Evolutionary conservation across 64 coral and sea anemone genomes (phyloP).

Genomic region (Trachythela sp.): DNA sequence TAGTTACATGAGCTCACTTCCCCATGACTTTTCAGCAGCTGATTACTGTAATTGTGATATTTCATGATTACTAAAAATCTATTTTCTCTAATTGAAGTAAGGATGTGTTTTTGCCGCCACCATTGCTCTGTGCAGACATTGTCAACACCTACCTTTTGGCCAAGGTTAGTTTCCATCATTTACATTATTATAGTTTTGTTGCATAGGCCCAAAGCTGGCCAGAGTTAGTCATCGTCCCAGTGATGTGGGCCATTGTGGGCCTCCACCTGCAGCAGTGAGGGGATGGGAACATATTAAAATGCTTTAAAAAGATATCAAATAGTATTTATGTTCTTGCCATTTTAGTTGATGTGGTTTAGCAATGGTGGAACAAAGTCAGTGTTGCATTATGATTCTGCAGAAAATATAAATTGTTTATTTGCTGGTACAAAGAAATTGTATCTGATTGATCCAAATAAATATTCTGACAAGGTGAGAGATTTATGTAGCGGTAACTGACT

Average conservation of each 20-base stretch:
- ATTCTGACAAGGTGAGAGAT: conserved; percentile 56
- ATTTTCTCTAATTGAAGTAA: conserved; percentile 32
- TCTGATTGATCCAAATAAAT: conserved; percentile 62
- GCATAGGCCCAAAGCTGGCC: too few relatives aligned
- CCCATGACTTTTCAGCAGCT: too few relatives aligned
- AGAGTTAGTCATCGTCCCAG: too few relatives aligned
- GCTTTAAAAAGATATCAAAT: too few relatives aligned
- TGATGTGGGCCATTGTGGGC: too few relatives aligned
- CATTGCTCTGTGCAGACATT: conserved; percentile 41
- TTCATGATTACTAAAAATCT: too few relatives aligned
- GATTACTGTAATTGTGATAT: too few relatives aligned
- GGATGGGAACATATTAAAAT: not conserved
- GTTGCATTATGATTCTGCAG: conserved; percentile 78
- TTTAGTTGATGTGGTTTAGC: conserved; percentile 86
- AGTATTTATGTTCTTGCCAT: too few relatives aligned
- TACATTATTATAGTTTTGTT: too few relatives aligned
- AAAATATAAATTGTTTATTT: conserved; percentile 83
- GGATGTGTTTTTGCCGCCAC: conserved; percentile 47
- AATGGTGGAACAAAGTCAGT: conserved; percentile 93
- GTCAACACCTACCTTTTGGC: conserved; percentile 37
- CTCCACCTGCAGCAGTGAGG: too few relatives aligned
- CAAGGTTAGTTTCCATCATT: conserved; percentile 12
- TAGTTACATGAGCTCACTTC: too few relatives aligned
- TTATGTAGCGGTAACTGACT: not conserved
- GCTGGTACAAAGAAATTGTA: conserved; percentile 64